Evolutionary conservation across 2,888 invertebrate genomes (phyloP).

Genomic region (Amphimallon solstitiale): DNA sequence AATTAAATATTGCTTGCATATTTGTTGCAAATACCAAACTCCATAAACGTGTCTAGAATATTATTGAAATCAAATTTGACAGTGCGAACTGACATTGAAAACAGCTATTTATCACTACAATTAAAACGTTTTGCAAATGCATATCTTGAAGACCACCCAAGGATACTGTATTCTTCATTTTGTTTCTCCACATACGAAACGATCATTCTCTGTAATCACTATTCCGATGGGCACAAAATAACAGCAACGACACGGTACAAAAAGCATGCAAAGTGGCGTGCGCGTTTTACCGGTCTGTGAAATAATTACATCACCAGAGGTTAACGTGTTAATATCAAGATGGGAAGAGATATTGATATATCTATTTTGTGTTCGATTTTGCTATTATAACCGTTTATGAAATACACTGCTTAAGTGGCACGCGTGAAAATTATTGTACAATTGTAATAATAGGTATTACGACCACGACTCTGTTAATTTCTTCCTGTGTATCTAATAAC

Average conservation of each 20-base stretch:
- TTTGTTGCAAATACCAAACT: too few relatives aligned
- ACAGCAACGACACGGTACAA: slow-evolving; percentile 34
- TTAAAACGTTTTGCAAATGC: slow-evolving; percentile 29
- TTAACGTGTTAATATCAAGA: slow-evolving; percentile 32
- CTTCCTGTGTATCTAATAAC: too few relatives aligned
- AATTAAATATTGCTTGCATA: too few relatives aligned
- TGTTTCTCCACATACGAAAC: slow-evolving; percentile 30
- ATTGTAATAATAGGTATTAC: not conserved
- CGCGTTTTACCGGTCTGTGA: slow-evolving; percentile 14
- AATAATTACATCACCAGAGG: slow-evolving; percentile 34
- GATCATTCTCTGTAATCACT: slow-evolving; percentile 38
- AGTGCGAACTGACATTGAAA: slow-evolving; percentile 17
- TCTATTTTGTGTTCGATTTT: slow-evolving; percentile 10
- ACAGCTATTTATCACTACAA: slow-evolving; percentile 25
- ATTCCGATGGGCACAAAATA: slow-evolving; percentile 40
- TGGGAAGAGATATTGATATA: slow-evolving; percentile 9
- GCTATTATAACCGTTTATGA: not conserved
- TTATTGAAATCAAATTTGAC: not conserved
- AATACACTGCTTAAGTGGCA: not conserved
- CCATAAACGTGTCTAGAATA: too few relatives aligned
- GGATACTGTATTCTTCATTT: slow-evolving; percentile 25
- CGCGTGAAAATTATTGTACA: not conserved
- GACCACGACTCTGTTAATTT: not conserved
- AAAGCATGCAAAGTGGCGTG: slow-evolving; percentile 45
- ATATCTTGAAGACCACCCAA: slow-evolving; percentile 41